These are phyloP conservation scores for Steatornis caripensis DNA, from an alignment of 2,113 vertebrate species.

Conservation along the genomic window DNA sequence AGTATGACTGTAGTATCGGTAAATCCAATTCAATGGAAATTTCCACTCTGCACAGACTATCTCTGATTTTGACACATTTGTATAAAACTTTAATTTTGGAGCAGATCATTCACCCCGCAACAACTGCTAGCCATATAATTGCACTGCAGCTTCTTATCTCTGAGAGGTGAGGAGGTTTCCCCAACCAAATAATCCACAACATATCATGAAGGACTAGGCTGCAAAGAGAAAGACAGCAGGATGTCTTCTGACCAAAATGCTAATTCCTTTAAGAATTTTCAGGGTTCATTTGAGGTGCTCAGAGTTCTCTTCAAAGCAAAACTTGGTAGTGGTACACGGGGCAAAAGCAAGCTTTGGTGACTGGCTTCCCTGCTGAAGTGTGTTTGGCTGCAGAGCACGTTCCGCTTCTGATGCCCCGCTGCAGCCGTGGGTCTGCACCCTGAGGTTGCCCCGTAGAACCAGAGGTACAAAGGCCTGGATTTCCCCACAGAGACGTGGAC, in stretches of 20 bases:
- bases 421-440: not conserved
- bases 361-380: not conserved
- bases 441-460: not conserved
- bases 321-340: not conserved
- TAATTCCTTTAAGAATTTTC: not conserved
- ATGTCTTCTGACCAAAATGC: not conserved
- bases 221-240: not conserved
- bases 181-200: not conserved
- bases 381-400: not conserved
- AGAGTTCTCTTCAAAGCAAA: not conserved
- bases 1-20: not conserved
- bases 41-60: not conserved
- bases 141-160: not conserved
- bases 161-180: not conserved
- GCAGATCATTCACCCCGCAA: not conserved
- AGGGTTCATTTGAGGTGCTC: not conserved
- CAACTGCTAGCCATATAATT: not conserved
- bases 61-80: not conserved
- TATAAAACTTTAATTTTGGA: not conserved
- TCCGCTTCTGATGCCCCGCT: not conserved
- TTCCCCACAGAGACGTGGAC: not conserved
- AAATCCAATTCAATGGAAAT: not conserved
- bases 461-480: not conserved
- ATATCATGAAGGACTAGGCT: not conserved
- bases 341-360: not conserved